Percentiles rank a stretch among this genome's conserved stretches.
These are phyloP conservation scores for Simalia tracyae DNA, from an alignment of 2,797 vertebrate genomes.

Conservation along the genomic window DNA sequence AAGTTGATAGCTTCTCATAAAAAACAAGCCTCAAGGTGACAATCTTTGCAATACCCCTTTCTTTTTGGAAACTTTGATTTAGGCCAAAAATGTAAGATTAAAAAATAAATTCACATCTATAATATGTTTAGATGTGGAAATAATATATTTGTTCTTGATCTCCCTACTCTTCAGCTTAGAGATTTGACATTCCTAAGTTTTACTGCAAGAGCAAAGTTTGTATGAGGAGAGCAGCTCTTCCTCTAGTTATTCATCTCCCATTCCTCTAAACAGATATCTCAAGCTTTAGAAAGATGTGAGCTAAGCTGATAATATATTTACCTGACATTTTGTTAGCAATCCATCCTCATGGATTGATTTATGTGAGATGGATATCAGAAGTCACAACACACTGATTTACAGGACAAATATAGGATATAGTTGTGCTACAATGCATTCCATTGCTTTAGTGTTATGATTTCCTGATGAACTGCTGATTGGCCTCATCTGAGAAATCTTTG, in stretches of 20 bases:
- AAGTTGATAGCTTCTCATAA: not conserved
- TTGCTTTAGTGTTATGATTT: not conserved
- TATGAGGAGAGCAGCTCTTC: not conserved
- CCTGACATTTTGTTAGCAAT: slow-evolving; percentile 20
- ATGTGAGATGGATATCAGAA: not conserved
- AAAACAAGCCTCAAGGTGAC: not conserved
- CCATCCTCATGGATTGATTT: slow-evolving; percentile 15
- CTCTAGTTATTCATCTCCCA: not conserved
- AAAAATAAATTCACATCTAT: not conserved
- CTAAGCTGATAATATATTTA: slow-evolving; percentile 19
- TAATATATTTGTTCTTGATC: not conserved
- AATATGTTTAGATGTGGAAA: not conserved
- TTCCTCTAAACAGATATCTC: slow-evolving; percentile 1
- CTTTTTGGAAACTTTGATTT: not conserved
- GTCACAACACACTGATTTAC: not conserved
- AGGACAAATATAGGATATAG: not conserved
- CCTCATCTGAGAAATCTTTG: not conserved
- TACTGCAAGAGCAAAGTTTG: slow-evolving; percentile 5
- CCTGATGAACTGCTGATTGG: not conserved
- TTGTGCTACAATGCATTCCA: not conserved
- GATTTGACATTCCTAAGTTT: not conserved
- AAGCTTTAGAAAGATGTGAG: slow-evolving; percentile 7
- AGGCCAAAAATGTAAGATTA: not conserved
- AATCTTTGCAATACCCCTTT: not conserved
- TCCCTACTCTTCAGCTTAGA: not conserved